Evolutionary conservation across 2,113 vertebrate genomes (phyloP).

Genomic region (Nyctibius bracteatus): DNA sequence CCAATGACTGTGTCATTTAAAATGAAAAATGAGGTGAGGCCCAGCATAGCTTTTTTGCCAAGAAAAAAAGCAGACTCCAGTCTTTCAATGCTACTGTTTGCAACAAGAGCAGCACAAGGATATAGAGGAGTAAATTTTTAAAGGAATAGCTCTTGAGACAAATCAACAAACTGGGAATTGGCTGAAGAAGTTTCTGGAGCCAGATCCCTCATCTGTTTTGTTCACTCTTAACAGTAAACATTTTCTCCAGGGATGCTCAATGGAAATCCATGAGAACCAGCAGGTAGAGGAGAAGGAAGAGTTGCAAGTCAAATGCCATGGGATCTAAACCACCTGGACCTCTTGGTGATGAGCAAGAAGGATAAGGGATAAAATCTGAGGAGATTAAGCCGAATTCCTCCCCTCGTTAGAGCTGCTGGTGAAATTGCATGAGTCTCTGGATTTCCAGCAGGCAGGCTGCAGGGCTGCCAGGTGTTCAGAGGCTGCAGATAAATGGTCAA

Average conservation of each 20-base stretch:
- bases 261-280: not conserved
- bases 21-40: slow-evolving; percentile 7
- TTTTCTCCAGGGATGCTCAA: not conserved
- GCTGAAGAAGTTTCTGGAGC: not conserved
- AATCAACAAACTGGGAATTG: not conserved
- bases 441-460: not conserved
- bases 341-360: not conserved
- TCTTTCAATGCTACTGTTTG: not conserved
- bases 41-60: not conserved
- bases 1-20: not conserved
- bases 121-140: not conserved
- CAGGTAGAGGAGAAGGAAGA: not conserved
- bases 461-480: not conserved
- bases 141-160: not conserved
- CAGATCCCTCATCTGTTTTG: not conserved
- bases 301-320: not conserved
- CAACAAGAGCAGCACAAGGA: not conserved
- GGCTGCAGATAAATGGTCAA: not conserved
- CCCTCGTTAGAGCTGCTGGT: not conserved
- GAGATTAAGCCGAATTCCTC: not conserved
- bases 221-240: not conserved
- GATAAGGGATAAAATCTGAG: not conserved
- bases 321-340: not conserved
- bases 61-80: not conserved
- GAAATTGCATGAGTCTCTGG: rapidly evolving